Conservation (phyloP, 2,888 invertebrate genomes). For the Andrena hattorfiana region DNA sequence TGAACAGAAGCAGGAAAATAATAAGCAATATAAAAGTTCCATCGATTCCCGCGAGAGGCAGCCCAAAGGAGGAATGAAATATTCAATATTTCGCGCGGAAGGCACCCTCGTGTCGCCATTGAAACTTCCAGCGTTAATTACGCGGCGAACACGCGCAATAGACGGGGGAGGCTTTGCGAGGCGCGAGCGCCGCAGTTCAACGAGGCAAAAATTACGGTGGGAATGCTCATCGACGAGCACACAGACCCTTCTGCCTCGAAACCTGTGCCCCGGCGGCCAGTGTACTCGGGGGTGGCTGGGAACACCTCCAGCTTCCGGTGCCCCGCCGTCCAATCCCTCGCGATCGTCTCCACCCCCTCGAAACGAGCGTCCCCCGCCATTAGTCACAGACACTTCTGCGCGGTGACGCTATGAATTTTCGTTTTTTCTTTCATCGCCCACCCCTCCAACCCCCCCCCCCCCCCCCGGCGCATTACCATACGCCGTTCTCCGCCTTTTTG, state of each 20-base stretch:
- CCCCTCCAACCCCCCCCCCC: not conserved
- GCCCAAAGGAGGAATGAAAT: too few relatives aligned
- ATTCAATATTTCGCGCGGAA: not conserved
- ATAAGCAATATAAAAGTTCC: too few relatives aligned
- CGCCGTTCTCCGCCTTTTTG: not conserved
- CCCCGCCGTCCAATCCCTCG: not conserved
- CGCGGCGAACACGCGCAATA: not conserved
- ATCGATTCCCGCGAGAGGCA: too few relatives aligned
- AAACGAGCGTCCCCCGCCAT: not conserved
- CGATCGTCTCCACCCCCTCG: not conserved
- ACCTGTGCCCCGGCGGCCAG: too few relatives aligned
- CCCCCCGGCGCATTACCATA: constrained; percentile 15
- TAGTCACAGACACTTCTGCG: constrained; percentile 10
- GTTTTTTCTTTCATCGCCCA: constrained; percentile 8
- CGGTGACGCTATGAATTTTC: constrained; percentile 21
- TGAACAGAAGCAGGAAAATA: too few relatives aligned
- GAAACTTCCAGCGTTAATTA: constrained; percentile 14
- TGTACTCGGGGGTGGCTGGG: not conserved
- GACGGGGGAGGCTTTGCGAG: constrained; percentile 15
- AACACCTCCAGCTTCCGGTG: not conserved
- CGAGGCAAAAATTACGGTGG: constrained; percentile 27
- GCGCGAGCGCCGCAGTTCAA: constrained; percentile 19
- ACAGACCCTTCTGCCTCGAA: too few relatives aligned
- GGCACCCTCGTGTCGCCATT: not conserved
- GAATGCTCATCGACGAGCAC: not conserved